Base-by-base conservation (phyloP, 2,888 invertebrate genomes). In the Toxonevra muliebris region DNA sequence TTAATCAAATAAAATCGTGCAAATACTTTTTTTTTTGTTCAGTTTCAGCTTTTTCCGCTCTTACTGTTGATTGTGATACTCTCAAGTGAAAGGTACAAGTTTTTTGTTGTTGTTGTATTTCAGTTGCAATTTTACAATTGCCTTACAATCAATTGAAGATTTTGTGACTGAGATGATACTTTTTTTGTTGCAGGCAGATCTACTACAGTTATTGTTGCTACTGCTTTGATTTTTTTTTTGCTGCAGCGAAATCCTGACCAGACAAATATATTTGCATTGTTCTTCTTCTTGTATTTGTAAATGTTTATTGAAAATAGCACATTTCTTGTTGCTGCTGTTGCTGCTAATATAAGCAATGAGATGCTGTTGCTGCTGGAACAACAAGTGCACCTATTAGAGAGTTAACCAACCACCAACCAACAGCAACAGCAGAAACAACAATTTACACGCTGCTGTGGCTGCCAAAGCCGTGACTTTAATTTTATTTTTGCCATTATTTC, bases 391-490 rank as follows among this genome's bases (percentile, higher is more conserved):
- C 67, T 61, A 48, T 48, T 58, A 61, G 48, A 58, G 43, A 40
- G 20, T 55, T 11, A 19, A 42, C n/a, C 30, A 55, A 55, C 30
- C 19, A 55, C 11, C 42, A 58, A 17, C 58, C 53, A 19, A n/a
- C 20, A 12, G 19, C 42, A 52, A 42, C 53, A 62, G 53, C 62
- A 53, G 11, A 8, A 30, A 4, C n/a, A 57, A 60, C 75, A 75
- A 78, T 80, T 79, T 80, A 78, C 79, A 80, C 79, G 79, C 76
- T 75, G 71, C 73, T 42, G 20, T n/a, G n/a, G 53, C 53, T 30
- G 30, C 30, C 30, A 30, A 79, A 79, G 78, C 79, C 79, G 79
- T 79, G 79, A 79, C 79, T 79, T 80, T 76, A 80, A 79, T 79
- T 79, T 79, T 74, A 76, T 76, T 77, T 65, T 55, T 65, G 50